Percentiles rank a stretch among this genome's conserved stretches.
Evolutionary conservation across 2,113 vertebrate genomes (phyloP).

Genomic region (Proteles cristata): DNA sequence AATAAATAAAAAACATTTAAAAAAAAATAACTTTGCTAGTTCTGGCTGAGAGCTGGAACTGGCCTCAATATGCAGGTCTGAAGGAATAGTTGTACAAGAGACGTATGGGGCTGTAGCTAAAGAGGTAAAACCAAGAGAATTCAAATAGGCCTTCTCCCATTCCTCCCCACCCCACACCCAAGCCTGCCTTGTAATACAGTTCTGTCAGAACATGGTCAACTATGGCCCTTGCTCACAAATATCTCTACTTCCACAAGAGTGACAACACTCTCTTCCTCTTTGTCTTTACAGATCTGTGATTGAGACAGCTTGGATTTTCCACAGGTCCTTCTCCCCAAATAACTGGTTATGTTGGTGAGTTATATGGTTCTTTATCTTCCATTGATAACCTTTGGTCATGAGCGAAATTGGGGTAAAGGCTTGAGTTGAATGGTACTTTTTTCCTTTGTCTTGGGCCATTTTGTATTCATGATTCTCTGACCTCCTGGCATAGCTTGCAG

Average conservation of each 20-base stretch:
- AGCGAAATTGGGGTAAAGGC: not conserved
- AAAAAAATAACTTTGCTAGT: not conserved
- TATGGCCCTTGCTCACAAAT: not conserved
- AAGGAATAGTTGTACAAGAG: not conserved
- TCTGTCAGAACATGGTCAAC: not conserved
- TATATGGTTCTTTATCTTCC: not conserved
- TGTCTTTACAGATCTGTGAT: not conserved
- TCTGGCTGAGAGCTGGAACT: not conserved
- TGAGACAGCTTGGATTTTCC: not conserved
- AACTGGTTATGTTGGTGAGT: slow-evolving; percentile 58
- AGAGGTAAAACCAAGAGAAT: not conserved
- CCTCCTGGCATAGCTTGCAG: not conserved
- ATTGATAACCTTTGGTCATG: not conserved
- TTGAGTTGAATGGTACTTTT: not conserved
- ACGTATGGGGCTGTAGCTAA: not conserved
- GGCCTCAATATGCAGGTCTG: too few species aligned
- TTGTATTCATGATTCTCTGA: not conserved
- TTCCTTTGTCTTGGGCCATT: not conserved
- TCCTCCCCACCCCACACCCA: not conserved
- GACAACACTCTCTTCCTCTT: not conserved
- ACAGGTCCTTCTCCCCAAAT: not conserved
- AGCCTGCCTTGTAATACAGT: fast-evolving
- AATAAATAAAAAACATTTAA: too few species aligned
- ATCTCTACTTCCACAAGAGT: not conserved
- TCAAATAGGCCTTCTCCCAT: not conserved